Conservation (phyloP, 2,797 vertebrate genomes). For the Sandelia bainsii region DNA sequence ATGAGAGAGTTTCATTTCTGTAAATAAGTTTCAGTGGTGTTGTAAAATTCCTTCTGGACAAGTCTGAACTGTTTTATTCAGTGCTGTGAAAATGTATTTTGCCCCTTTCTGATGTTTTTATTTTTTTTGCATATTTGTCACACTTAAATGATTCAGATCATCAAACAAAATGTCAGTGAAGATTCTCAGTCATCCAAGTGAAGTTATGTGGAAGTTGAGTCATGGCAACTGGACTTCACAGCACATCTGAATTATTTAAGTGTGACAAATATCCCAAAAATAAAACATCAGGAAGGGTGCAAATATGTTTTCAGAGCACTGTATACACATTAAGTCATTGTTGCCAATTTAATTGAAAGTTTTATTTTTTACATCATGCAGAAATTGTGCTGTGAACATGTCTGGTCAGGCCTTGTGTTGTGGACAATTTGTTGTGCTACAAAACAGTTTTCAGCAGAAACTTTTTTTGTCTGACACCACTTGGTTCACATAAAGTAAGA, state of each 20-base stretch:
- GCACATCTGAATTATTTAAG: too few relatives aligned
- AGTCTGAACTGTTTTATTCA: conserved; percentile 24
- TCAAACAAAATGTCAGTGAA: too few relatives aligned
- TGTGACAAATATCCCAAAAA: too few relatives aligned
- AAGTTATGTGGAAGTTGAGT: too few relatives aligned
- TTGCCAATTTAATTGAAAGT: conserved; percentile 46
- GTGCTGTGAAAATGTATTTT: too few relatives aligned
- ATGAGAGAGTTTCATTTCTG: conserved; percentile 48
- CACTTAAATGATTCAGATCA: too few relatives aligned
- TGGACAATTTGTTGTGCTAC: conserved; percentile 43
- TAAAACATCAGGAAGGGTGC: too few relatives aligned
- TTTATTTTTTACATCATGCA: conserved; percentile 46
- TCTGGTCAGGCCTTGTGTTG: conserved; percentile 22
- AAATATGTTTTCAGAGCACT: too few relatives aligned
- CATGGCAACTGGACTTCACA: too few relatives aligned
- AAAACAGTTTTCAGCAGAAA: conserved; percentile 18
- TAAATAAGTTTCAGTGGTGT: conserved; percentile 69
- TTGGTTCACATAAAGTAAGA: not conserved
- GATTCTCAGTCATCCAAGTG: too few relatives aligned
- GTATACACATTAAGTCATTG: conserved; percentile 26
- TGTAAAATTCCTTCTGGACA: conserved; percentile 53
- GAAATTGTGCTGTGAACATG: conserved; percentile 21
- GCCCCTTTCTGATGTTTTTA: too few relatives aligned
- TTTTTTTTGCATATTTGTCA: too few relatives aligned
- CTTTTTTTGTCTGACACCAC: not conserved